Evolutionary conservation across 2,113 vertebrate species (phyloP).

Genomic region (Macaca fascicularis): T2T-MFA8v1.1 NC_088375.1:44028501-44029000

Average conservation of each 20-base stretch:
- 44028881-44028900: conserved; percentile 10
- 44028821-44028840: neutral
- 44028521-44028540: neutral
- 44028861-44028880: neutral
- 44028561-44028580: neutral
- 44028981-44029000: neutral
- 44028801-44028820: neutral
- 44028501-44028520: neutral
- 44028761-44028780: neutral
- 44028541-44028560: neutral
- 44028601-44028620: neutral
- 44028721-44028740: neutral
- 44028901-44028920: neutral
- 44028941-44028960: neutral
- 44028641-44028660: neutral
- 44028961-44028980: neutral
- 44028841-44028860: neutral
- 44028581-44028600: neutral
- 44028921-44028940: neutral
- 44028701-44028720: neutral
- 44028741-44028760: neutral
- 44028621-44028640: neutral
- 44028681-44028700: neutral
- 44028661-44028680: neutral
- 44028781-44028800: neutral